Evolutionary conservation across 53 echinoderm and acorn worm genomes (phyloP), one percentile per base, ranked within the genome.

Genomic region (Glandiceps talaboti): DNA sequence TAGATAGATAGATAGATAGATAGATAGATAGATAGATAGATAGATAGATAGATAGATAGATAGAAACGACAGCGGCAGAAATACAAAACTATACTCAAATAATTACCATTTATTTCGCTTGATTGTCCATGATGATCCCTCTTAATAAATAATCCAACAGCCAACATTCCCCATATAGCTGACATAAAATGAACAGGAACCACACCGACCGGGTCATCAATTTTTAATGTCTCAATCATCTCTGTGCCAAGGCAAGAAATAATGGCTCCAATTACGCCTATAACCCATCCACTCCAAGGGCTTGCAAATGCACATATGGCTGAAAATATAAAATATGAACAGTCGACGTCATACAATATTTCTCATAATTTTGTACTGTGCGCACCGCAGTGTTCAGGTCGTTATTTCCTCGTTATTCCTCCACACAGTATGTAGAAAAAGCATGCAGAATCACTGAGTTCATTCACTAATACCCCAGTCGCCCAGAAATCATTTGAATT

Each of bases 181-280:
- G 90, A 88, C 28, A 91, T 79, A 28, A 83, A 84, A 74, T 97
- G 97, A 0, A 97, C 91, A 0, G 93, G 91, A 1, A 93, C 84
- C 0, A 97, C 97, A 14, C 91, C 81, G 27, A 91, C 91, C 0
- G 97, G 97, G 28, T 97, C 97, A 74, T 93, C 93, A 14, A 97
- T 89, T 33, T 84, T 87, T 27, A 93, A 28, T 25, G 33, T 77
- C 25, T 83, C 87, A 0, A 82, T 85, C 29, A 93, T 30, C 0
- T 85, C 80, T 29, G 78, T 77, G 20, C 87, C 80, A 0, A 76
- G 14, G 33, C 93, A 90, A 0, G 92, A 75, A 0, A 97, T 81
- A 1, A 91, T 76, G 1, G 84, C 87, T 20, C 97, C 93, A 0
- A 89, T 77, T 0, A 84, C 75, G 1, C 97, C 97, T 14, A 97